These are phyloP conservation scores for Grapholita molesta DNA, from an alignment of 1,140 invertebrate genomes.

Conservation along the genomic window DNA sequence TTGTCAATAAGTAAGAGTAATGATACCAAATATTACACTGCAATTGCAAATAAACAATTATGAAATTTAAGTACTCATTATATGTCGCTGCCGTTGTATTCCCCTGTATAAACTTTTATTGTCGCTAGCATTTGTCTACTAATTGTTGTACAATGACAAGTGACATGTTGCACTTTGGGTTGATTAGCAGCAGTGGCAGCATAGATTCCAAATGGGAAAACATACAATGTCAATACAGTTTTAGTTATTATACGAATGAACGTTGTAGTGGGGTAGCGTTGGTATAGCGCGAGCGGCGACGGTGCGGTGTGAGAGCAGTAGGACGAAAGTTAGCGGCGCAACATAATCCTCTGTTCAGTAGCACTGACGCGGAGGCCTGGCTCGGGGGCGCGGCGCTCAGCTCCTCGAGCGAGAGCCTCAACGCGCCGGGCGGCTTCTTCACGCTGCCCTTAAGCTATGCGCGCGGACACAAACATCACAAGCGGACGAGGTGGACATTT, in stretches of 20 bases:
- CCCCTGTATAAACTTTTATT: neutral
- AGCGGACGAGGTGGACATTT: conserved; percentile 78
- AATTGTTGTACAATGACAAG: neutral
- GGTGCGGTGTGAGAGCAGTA: conserved; percentile 3
- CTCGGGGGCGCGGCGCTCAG: conserved; percentile 45
- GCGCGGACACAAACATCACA: conserved; percentile 80
- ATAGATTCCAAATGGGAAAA: neutral
- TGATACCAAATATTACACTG: no score
- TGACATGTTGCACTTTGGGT: neutral
- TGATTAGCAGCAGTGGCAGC: neutral
- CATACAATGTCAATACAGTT: neutral
- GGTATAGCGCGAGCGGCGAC: neutral
- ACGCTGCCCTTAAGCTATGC: conserved; percentile 81
- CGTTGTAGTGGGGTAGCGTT: neutral
- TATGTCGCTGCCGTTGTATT: no score
- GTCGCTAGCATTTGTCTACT: neutral
- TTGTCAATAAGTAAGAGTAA: no score
- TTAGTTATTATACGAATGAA: neutral
- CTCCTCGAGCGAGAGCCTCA: conserved; percentile 71
- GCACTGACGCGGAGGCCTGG: conserved; percentile 56
- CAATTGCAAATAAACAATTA: no score
- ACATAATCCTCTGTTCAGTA: conserved; percentile 39
- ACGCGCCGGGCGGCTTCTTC: conserved; percentile 74
- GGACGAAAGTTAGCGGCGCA: conserved; percentile 10
- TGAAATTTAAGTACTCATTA: no score